Evolutionary conservation across 2,113 vertebrate species (phyloP), one percentile per base, ranked within the genome.

Genomic region (Fukomys damarensis): DNA sequence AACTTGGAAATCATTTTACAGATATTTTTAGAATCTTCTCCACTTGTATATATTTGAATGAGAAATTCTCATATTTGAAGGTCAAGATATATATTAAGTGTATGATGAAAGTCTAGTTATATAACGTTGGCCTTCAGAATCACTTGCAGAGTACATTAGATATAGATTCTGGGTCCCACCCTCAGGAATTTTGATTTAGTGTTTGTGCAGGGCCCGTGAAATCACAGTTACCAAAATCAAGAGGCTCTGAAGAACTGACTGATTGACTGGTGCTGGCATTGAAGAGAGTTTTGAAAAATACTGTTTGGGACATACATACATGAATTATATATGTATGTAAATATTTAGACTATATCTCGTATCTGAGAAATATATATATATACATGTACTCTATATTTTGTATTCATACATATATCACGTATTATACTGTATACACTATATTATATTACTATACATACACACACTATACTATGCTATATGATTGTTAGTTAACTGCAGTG

Each of bases 1-100:
- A 54, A 84, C 32, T 82, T 92, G 63, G 65, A 89, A 92, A 77
- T 77, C 43, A 72, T 83, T 83, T 90, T 74, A n/a, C 7, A 84
- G 58, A 41, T 10, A 32, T 70, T 95, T 96, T 79, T 49, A 89
- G 86, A 89, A 86, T 76, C 22, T 28, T 41, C 52, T 5, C 19
- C 32, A 32, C 72, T 81, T 87, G 91, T 43, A 19, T 41, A 41
- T 68, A 49, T 84, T 59, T 80, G 77, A 66, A n/a, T 68, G 79
- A 65, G 83, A 66, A 81, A 46, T 43, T 68, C n/a, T 68, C 35
- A 86, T n/a, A 46, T 41, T 84, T 28, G 58, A 88, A 93, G n/a
- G 65, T 35, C 38, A 85, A 74, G 30, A 66, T 76, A 68, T 28
- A 54, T 38, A 22, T 76, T 59, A 91, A 93, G 88, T 56, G 41